Evolutionary conservation across 2,113 vertebrate genomes (phyloP), one percentile per base, ranked within the genome.

Genomic region (Nothocercus nigrocapillus): DNA sequence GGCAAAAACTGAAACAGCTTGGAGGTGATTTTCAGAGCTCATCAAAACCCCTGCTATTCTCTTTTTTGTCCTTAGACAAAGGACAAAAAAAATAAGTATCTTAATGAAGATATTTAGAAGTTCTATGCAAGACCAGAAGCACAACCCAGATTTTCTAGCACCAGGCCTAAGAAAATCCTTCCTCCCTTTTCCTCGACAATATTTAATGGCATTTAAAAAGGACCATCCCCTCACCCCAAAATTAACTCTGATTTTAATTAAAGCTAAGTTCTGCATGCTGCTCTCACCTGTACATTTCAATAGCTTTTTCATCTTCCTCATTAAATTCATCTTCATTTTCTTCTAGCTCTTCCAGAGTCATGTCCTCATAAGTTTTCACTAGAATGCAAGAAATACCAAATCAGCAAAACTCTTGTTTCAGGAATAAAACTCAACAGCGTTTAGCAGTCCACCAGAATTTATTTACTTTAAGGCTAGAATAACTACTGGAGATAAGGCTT

Each of bases 281-380:
- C 40, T 96, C 98, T 96, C 63, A 99, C 99, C 98, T 99, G 98
- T 99, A 99, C 98, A 99, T 98, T 97, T 99, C 99, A 25, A 99
- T 98, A 69, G 99, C 99, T 38, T 96, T 97, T 84, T 99, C 99
- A 47, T 99, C 99, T 17, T 99, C 99, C 69, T 99, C 99, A 92
- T 96, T 98, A 82, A 99, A 99, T 86, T 99, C 99, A 36, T 99
- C 99, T 96, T 99, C 99, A 32, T 99, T 99, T 83, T 99, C 98
- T 30, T 99, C 98, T 45, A 99, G 98, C 86, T 99, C 99, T 20
- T 99, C 98, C 90, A 99, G 96, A 6, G 99, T 99, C 99, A 99
- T 99, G 88, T 98, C 98, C 96, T 99, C 99, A 0, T 99, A 99
- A 1, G 98, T 99, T 98, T 99, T 99, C 82, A 99, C 99, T 99